Conservation (phyloP, 1,140 invertebrate genomes). For the Diabrotica virgifera region DNA sequence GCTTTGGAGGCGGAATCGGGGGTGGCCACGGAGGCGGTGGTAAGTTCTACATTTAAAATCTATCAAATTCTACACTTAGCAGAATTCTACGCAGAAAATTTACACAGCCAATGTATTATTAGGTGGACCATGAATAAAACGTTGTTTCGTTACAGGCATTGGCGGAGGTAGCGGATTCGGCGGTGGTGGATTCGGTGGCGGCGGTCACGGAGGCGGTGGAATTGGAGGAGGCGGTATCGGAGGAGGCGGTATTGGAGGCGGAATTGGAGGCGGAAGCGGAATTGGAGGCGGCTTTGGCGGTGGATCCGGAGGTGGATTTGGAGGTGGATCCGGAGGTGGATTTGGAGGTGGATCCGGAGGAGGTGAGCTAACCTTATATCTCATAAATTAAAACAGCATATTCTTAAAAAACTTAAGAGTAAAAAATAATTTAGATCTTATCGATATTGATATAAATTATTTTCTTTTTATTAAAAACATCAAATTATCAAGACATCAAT, state of each 20-base stretch:
- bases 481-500: no score
- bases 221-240: conserved; percentile 22
- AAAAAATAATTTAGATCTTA: no score
- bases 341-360: conserved; percentile 35
- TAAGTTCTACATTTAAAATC: no score
- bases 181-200: conserved; percentile 31
- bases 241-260: conserved; percentile 33
- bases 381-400: background rate
- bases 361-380: conserved; percentile 18
- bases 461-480: no score
- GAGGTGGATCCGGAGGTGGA: conserved; percentile 27
- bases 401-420: no score
- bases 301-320: conserved; percentile 30
- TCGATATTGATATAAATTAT: no score
- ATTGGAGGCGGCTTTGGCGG: conserved; percentile 29
- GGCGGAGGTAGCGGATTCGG: conserved; percentile 30
- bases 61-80: no score
- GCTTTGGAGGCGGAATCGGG: conserved; percentile 31
- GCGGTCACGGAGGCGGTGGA: conserved; percentile 32
- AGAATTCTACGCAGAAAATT: no score
- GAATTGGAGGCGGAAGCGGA: conserved; percentile 30
- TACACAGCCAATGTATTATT: no score
- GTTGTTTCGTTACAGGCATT: background rate
- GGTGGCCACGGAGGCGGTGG: conserved; percentile 29
- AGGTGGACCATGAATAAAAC: no score